Conservation (phyloP, 2,888 invertebrate genomes). For the Ctena decussata region DNA sequence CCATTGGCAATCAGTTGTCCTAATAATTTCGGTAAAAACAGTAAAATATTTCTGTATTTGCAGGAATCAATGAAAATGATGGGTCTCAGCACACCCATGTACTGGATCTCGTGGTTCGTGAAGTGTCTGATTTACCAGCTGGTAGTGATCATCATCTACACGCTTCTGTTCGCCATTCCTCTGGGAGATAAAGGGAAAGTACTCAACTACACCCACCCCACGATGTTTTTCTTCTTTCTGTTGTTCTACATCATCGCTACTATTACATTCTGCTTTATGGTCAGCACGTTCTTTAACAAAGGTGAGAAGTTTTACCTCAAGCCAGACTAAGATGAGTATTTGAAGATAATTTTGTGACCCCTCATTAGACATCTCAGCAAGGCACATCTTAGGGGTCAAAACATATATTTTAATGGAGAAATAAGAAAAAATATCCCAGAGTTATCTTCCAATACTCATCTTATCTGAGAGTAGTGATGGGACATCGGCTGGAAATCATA, state of each 20-base stretch:
- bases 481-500: too few species aligned
- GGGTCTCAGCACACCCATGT: slow-evolving; percentile 93
- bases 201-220: slow-evolving; percentile 88
- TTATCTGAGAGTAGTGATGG: too few species aligned
- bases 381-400: too few species aligned
- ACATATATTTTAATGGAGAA: too few species aligned
- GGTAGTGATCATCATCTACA: slow-evolving; percentile 88
- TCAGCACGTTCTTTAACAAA: slow-evolving; percentile 93
- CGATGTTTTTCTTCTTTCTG: slow-evolving; percentile 91
- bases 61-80: slow-evolving; percentile 97
- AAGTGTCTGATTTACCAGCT: slow-evolving; percentile 91
- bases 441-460: too few species aligned
- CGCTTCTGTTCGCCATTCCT: slow-evolving; percentile 83
- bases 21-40: too few species aligned
- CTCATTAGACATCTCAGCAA: too few species aligned
- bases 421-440: too few species aligned
- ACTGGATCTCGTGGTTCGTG: slow-evolving; percentile 95
- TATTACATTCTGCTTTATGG: slow-evolving; percentile 93
- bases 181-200: slow-evolving; percentile 71
- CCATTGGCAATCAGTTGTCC: too few species aligned
- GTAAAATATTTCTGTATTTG: neutral
- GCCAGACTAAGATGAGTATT: too few species aligned
- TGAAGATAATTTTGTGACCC: too few species aligned
- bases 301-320: too few species aligned
- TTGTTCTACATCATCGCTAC: slow-evolving; percentile 91